A percentile compares a stretch with the other conserved stretches of the same genome.
These are phyloP conservation scores for Malurus melanocephalus DNA, from an alignment of 2,113 vertebrate species.

Conservation along the genomic window DNA sequence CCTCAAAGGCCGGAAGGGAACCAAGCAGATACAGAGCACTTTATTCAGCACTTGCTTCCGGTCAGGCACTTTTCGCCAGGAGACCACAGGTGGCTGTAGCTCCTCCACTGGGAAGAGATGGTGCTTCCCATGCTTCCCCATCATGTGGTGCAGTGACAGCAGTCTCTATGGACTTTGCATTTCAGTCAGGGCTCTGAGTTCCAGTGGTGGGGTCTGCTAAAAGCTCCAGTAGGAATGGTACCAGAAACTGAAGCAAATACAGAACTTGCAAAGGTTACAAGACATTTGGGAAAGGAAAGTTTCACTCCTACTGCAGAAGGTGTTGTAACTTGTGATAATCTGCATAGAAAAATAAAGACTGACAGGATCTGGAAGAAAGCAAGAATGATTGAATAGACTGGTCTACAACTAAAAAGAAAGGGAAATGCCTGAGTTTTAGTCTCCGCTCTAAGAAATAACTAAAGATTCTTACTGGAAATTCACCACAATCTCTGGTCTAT, in stretches of 20 bases:
- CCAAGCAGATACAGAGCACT: not conserved
- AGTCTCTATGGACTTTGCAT: no score
- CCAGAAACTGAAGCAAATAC: not conserved
- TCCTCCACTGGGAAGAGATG: not conserved
- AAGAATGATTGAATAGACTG: not conserved
- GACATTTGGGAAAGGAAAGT: not conserved
- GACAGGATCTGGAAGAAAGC: not conserved
- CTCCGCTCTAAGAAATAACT: not conserved
- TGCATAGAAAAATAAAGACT: not conserved
- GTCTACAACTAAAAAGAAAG: not conserved
- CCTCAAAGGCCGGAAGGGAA: not conserved
- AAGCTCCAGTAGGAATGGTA: not conserved
- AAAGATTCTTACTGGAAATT: not conserved
- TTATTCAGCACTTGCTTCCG: not conserved
- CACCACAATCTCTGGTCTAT: not conserved
- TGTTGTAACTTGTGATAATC: not conserved
- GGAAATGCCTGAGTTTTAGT: not conserved
- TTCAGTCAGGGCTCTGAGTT: not conserved
- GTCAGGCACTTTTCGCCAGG: not conserved
- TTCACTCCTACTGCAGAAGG: not conserved
- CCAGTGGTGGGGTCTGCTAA: not conserved
- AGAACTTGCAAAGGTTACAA: not conserved
- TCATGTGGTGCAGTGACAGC: not conserved
- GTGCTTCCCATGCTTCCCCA: not conserved
- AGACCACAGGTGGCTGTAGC: not conserved